phyloP scores from a whole-genome alignment of 23 tunicate species.

The Trididemnum miniatum region DNA sequence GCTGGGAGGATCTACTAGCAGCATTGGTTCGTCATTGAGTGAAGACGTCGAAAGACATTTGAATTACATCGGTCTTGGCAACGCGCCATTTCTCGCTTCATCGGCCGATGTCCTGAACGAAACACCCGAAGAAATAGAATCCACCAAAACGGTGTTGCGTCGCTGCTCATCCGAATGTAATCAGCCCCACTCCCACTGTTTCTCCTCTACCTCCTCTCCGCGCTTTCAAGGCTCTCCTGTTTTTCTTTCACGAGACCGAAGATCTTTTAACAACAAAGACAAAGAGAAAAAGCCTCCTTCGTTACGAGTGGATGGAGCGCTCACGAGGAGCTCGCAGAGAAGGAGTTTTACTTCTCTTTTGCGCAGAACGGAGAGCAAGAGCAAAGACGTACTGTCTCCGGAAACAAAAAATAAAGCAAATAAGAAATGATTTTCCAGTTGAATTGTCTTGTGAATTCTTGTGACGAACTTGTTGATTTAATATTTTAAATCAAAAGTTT shows the following conservation, averaged over 20 bases:
- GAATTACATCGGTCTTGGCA: neutral
- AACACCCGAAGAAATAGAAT: neutral
- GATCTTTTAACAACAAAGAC: neutral
- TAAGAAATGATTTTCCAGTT: too few relatives aligned
- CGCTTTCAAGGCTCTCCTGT: neutral
- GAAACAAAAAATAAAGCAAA: too few relatives aligned
- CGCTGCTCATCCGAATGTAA: conserved; percentile 64
- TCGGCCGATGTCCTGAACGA: conserved; percentile 7
- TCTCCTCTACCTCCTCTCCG: neutral
- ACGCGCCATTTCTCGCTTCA: neutral
- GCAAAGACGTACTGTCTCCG: too few relatives aligned
- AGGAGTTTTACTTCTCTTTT: neutral
- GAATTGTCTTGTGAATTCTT: too few relatives aligned
- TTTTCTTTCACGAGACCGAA: neutral
- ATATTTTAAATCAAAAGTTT: too few relatives aligned
- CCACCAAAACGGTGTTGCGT: conserved; percentile 22
- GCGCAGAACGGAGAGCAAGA: neutral
- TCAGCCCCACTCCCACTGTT: conserved; percentile 7
- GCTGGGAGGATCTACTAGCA: neutral
- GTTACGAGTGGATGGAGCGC: neutral
- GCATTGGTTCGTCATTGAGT: conserved; percentile 12
- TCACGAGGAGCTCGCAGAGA: neutral
- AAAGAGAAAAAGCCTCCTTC: neutral
- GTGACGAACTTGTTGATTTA: too few relatives aligned
- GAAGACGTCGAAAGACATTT: conserved; percentile 9